Base-by-base conservation (phyloP, 1,140 invertebrate species). In the Zophobas morio region DNA sequence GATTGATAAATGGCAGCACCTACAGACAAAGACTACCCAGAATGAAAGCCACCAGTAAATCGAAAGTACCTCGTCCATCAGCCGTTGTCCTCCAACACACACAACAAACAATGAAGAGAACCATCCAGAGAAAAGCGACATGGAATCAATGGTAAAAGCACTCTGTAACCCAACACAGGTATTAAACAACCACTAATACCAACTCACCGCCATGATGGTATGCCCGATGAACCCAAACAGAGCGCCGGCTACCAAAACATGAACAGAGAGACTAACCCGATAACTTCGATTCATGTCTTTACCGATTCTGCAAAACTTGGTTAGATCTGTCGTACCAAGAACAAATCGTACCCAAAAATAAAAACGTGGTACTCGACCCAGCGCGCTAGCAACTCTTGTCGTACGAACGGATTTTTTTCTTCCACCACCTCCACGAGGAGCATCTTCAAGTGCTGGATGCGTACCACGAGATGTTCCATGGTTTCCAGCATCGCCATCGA, bases 401-500 rank as follows among this genome's bases (percentile, higher is more conserved):
- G 32, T 4, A 34, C 34, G 32, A 2, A 4, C 2, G 32, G 54
- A 4, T 33, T 5, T 8, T 4, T 1, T 34, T 57, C 32, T 8
- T 33, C 54, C 54, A 57, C 6, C 1, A 57, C 33, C 1, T 57
- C 34, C 20, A 6, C 20, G 33, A 57, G 8, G 1, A 57, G 1
- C 6, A 6, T 35, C 6, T 71, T 71, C 20, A 71, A 49, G 20
- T 71, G 42, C 35, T 71, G 34, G 33, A 71, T 33, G 1, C 70
- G 6, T 34, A 71, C 6, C 3, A 71, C 6, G 1, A 71, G 42
- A 6, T 71, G 46, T 33, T 71, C 70, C 6, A 71, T 47, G 5
- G 70, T 71, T 49, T 71, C 70, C 20, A 8, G 3, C 4, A 57
- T 34, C 20, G 33, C 35, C 0, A 57, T 32, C 0, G 56, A 2